Percentiles rank a stretch among this genome's conserved stretches.
Evolutionary conservation across 2,113 vertebrate species (phyloP).

Genomic region (Prietella phreatophila): DNA sequence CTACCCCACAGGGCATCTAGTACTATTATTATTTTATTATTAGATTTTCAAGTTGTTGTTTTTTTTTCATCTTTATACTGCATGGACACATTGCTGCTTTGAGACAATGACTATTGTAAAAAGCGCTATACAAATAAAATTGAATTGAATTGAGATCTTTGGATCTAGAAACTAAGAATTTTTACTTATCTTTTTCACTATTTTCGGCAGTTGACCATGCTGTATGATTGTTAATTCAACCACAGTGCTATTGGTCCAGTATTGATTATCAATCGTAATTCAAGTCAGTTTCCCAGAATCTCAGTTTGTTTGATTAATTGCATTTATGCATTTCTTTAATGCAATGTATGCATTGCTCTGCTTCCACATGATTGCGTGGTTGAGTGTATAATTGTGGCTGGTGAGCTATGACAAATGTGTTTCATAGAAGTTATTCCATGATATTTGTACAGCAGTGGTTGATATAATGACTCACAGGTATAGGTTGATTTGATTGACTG

Average conservation of each 20-base stretch:
- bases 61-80: not conserved
- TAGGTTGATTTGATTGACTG: not conserved
- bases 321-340: not conserved
- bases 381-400: not conserved
- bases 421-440: not conserved
- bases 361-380: not conserved
- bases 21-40: not conserved
- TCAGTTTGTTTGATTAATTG: not conserved
- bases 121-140: no score
- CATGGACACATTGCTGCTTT: no score
- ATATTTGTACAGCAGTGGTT: not conserved
- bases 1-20: conserved; percentile 27
- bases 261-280: not conserved
- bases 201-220: not conserved
- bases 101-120: no score
- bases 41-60: not conserved
- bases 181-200: not conserved
- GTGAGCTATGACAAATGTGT: not conserved
- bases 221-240: not conserved
- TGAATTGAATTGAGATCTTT: no score
- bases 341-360: not conserved
- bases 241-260: not conserved
- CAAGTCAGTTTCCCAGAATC: not conserved
- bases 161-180: not conserved
- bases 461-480: not conserved